Percentiles rank a stretch among this genome's conserved stretches.
Conservation (phyloP, 2,113 vertebrate species). For the Dicaeum eximium region DNA sequence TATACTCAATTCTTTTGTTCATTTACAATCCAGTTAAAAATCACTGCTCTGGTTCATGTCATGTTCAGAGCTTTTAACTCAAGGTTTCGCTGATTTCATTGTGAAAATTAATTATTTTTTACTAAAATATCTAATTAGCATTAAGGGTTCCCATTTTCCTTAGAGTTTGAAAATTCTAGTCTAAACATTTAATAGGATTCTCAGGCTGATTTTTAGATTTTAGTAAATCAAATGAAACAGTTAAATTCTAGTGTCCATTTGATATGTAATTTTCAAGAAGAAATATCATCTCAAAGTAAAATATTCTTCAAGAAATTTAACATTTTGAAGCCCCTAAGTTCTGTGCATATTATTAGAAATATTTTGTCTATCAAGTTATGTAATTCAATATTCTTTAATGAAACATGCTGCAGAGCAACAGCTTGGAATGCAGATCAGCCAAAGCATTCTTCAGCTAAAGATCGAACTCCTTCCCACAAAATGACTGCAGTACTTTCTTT, state of each 20-base stretch:
- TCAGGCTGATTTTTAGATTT: background rate
- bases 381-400: background rate
- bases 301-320: background rate
- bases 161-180: background rate
- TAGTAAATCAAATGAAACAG: background rate
- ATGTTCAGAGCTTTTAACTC: background rate
- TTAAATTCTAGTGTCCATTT: background rate
- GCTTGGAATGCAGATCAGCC: rapidly evolving
- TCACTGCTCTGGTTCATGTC: background rate
- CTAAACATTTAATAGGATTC: background rate
- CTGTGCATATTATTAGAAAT: background rate
- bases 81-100: background rate
- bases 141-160: background rate
- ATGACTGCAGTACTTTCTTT: rapidly evolving
- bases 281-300: background rate
- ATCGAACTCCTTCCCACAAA: background rate
- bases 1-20: background rate
- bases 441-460: background rate
- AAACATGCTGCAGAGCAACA: background rate
- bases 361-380: background rate
- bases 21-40: background rate
- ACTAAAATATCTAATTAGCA: background rate
- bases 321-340: background rate
- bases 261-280: background rate
- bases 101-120: background rate